A percentile compares a stretch with the other conserved stretches of the same genome.
Conservation (phyloP, 1,140 invertebrate species). For the Drosophila pseudoananassae region DNA sequence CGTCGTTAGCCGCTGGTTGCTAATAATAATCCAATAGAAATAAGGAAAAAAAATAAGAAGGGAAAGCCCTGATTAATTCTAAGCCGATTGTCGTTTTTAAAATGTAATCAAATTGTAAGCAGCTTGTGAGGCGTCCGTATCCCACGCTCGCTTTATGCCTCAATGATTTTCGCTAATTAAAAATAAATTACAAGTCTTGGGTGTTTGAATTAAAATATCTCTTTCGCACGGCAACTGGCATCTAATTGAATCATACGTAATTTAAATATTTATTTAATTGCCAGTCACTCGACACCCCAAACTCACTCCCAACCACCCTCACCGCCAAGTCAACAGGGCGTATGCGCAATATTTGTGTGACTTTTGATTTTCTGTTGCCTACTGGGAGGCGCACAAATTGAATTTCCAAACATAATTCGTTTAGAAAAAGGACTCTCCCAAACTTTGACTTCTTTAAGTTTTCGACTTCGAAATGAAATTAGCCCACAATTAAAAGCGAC, state of each 20-base stretch:
- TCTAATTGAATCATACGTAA: conserved; percentile 55
- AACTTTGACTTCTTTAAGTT: conserved; percentile 62
- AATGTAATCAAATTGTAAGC: conserved; percentile 74
- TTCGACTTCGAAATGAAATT: conserved; percentile 30
- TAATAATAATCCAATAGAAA: conserved; percentile 46
- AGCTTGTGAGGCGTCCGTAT: conserved; percentile 34
- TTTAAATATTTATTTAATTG: conserved; percentile 81
- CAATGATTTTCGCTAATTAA: conserved; percentile 71
- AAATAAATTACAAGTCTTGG: conserved; percentile 66
- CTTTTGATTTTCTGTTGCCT: conserved; percentile 47
- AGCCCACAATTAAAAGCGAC: conserved; percentile 18
- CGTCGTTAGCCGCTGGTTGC: conserved; percentile 78
- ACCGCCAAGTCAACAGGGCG: conserved; percentile 10
- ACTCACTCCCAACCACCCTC: not conserved
- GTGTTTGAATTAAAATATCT: conserved; percentile 36
- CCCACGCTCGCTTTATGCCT: conserved; percentile 37
- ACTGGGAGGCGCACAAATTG: conserved; percentile 52
- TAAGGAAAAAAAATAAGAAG: not conserved
- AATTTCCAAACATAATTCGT: conserved; percentile 51
- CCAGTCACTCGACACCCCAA: conserved; percentile 3
- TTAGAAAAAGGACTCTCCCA: conserved; percentile 4
- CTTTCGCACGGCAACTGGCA: conserved; percentile 52
- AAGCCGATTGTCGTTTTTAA: conserved; percentile 76
- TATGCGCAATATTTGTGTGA: conserved; percentile 41
- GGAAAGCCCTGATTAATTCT: conserved; percentile 33